These are phyloP conservation scores for Todus mexicanus DNA, from an alignment of 2,797 vertebrate genomes.

Conservation along the genomic window DNA sequence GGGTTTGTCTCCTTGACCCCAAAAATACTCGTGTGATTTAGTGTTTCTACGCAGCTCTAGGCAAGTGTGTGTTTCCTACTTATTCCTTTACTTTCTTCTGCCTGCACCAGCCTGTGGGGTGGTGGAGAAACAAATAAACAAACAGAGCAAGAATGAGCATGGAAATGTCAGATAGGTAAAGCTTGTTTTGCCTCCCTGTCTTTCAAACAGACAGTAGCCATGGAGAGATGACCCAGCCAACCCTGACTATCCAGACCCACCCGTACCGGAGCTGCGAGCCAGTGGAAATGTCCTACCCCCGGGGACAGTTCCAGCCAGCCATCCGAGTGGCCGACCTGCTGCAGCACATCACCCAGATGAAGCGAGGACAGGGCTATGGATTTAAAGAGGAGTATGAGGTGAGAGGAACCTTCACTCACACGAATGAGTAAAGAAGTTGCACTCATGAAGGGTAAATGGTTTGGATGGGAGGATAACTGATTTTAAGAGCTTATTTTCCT, in stretches of 20 bases:
- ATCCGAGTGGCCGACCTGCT: constrained; percentile 94
- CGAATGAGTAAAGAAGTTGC: neutral
- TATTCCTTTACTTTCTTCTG: neutral
- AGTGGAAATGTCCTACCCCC: constrained; percentile 93
- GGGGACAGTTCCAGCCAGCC: constrained; percentile 93
- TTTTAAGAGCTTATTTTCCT: neutral
- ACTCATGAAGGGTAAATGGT: accelerated
- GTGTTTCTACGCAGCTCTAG: neutral
- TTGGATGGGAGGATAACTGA: neutral
- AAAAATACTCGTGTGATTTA: neutral
- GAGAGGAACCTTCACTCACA: neutral
- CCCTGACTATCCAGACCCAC: constrained; percentile 92
- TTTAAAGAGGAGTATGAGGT: constrained; percentile 97
- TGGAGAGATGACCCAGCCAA: constrained; percentile 88
- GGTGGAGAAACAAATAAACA: neutral
- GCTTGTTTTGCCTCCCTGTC: constrained; percentile 37
- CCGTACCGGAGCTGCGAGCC: constrained; percentile 93
- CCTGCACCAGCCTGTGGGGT: neutral
- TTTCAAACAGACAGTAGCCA: constrained; percentile 86
- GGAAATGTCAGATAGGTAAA: neutral
- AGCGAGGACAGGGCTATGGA: constrained; percentile 94
- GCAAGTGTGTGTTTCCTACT: neutral
- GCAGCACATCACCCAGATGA: constrained; percentile 99
- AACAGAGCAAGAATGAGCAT: neutral
- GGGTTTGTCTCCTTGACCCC: neutral